phyloP scores from a whole-genome alignment of 2,113 vertebrate species.

The Aegotheles bennettii region DNA sequence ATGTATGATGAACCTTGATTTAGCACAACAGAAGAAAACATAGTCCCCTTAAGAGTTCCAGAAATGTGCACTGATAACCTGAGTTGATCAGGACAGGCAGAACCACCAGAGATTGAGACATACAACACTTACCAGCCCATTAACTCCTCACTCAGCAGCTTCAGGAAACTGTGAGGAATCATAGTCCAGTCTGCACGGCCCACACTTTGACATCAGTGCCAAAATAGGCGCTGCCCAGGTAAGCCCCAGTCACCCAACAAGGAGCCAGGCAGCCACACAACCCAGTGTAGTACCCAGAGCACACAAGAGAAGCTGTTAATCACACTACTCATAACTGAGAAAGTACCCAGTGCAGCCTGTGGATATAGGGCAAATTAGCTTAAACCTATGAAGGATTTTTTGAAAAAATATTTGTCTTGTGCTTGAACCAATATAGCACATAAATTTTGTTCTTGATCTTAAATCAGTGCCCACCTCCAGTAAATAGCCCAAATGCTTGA shows the following conservation, averaged over 20 bases:
- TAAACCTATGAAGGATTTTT: rapidly evolving
- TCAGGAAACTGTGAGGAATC: neutral
- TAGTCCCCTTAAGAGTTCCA: neutral
- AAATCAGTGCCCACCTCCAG: neutral
- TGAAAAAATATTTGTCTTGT: neutral
- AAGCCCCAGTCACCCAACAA: neutral
- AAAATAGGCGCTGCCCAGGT: rapidly evolving
- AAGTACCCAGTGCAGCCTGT: neutral
- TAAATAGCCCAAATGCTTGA: neutral
- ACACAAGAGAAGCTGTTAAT: neutral
- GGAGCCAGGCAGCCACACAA: neutral
- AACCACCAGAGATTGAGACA: neutral
- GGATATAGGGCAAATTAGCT: neutral
- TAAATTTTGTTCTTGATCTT: neutral
- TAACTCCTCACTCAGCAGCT: neutral
- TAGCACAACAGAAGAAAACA: neutral
- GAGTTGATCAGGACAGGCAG: neutral
- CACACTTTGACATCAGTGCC: rapidly evolving
- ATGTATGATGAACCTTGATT: neutral
- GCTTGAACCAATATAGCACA: neutral
- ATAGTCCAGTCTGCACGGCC: rapidly evolving
- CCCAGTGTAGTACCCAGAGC: neutral
- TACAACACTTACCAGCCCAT: neutral
- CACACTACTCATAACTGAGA: rapidly evolving
- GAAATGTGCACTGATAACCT: neutral